phyloP scores from a whole-genome alignment of 2,888 invertebrate genomes.

The Yponomeuta sedellus region DNA sequence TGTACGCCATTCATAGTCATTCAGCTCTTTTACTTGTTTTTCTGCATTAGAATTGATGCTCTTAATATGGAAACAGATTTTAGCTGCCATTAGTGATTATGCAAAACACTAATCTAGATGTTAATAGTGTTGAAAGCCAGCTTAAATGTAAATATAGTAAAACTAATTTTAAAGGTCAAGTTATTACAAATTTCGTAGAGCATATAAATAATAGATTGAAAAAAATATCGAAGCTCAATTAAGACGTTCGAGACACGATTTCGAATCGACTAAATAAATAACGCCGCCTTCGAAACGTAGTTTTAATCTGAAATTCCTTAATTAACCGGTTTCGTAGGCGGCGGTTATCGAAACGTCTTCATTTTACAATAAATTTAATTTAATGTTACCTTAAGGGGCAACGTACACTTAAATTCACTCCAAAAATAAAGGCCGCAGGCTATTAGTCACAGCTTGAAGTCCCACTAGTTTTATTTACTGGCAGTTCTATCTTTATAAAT shows the following conservation, averaged over 20 bases:
- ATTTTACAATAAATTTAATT: constrained; percentile 61
- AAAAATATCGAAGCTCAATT: constrained; percentile 28
- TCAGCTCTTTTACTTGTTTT: not conserved
- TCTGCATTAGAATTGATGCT: not conserved
- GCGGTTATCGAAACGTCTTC: constrained; percentile 53
- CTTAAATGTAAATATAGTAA: not conserved
- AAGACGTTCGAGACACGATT: constrained; percentile 30
- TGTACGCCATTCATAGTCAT: not conserved
- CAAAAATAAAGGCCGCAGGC: constrained; percentile 34
- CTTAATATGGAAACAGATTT: not conserved
- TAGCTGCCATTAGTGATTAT: not conserved
- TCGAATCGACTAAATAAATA: constrained; percentile 41
- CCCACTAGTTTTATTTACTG: constrained; percentile 56
- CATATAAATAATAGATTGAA: not conserved
- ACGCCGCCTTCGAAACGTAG: constrained; percentile 40
- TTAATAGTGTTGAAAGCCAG: not conserved
- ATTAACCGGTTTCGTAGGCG: constrained; percentile 51
- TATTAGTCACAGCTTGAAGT: constrained; percentile 67
- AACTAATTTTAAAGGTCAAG: not conserved
- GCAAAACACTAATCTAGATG: not conserved
- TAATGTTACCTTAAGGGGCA: constrained; percentile 53
- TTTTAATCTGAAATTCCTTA: constrained; percentile 36
- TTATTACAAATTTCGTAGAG: not conserved
- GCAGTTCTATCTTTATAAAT: constrained; percentile 49
- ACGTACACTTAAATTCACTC: constrained; percentile 30